These are phyloP conservation scores for Stichopus horrens DNA, from an alignment of 53 echinoderm and acorn worm genomes.

Conservation along the genomic window DNA sequence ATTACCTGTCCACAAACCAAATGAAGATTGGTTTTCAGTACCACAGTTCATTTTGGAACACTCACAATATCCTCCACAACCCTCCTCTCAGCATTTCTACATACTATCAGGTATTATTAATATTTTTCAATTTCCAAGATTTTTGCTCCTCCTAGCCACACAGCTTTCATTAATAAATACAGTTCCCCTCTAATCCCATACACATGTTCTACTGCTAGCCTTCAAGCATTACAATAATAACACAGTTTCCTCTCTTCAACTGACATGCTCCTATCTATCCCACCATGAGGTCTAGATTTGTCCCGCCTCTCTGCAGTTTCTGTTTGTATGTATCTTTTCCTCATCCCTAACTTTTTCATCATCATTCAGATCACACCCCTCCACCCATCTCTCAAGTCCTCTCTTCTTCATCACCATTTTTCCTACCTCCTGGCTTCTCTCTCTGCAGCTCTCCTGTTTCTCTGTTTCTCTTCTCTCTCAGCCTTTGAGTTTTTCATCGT, in stretches of 20 bases:
- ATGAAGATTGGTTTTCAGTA: too few species aligned
- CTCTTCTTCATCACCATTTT: neutral
- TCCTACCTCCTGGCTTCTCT: conserved; percentile 87
- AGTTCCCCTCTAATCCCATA: too few species aligned
- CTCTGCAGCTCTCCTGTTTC: conserved; percentile 77
- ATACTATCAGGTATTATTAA: too few species aligned
- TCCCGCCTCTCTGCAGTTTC: neutral
- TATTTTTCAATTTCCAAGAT: too few species aligned
- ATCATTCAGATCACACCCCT: neutral
- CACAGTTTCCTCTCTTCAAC: neutral
- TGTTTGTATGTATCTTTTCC: neutral
- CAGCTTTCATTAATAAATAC: too few species aligned
- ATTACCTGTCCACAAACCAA: too few species aligned
- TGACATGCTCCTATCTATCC: neutral
- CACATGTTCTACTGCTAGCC: too few species aligned
- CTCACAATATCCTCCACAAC: too few species aligned
- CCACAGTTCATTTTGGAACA: too few species aligned
- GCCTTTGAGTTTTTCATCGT: conserved; percentile 60
- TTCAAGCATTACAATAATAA: neutral
- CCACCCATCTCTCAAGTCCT: neutral
- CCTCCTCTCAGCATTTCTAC: too few species aligned
- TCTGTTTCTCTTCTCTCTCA: conserved; percentile 68
- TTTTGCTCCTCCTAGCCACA: too few species aligned
- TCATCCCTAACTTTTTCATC: neutral
- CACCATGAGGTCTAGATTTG: neutral